phyloP scores from a whole-genome alignment of 2,888 invertebrate species.

The Cactoblastis cactorum region DNA sequence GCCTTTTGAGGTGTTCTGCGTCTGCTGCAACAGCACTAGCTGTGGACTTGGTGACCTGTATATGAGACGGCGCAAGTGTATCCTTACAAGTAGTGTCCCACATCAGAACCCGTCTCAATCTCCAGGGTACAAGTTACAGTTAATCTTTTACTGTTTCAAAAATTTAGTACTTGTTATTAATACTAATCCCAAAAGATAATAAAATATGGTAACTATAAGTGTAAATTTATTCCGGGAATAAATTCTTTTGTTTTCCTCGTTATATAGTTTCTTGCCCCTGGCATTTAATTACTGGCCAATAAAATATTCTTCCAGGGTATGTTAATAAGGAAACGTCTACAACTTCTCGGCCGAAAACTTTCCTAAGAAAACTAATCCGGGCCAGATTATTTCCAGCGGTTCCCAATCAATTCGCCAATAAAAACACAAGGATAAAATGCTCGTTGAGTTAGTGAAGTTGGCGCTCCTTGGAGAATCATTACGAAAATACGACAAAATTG shows the following conservation, averaged over 20 bases:
- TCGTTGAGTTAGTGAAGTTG: conserved; percentile 36
- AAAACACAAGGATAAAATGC: conserved; percentile 57
- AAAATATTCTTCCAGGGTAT: conserved; percentile 48
- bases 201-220: too few species aligned
- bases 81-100: too few species aligned
- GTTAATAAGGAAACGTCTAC: conserved; percentile 49
- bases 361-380: conserved; percentile 63
- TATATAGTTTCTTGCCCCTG: conserved; percentile 21
- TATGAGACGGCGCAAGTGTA: too few species aligned
- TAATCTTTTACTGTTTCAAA: too few species aligned
- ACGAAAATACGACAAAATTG: conserved; percentile 71
- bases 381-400: conserved; percentile 61
- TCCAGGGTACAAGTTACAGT: too few species aligned
- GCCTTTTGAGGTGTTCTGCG: too few species aligned
- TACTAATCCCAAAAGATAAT: too few species aligned
- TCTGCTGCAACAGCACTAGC: too few species aligned
- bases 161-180: too few species aligned
- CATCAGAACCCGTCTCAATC: too few species aligned
- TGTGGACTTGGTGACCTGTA: too few species aligned
- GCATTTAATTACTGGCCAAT: conserved; percentile 50
- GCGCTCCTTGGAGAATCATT: conserved; percentile 58
- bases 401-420: conserved; percentile 70
- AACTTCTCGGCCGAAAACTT: conserved; percentile 42
- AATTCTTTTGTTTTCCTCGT: background rate
- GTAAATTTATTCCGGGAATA: too few species aligned